These are phyloP conservation scores for Tapirus terrestris DNA, from an alignment of 2,113 vertebrate species.

Conservation along the genomic window DNA sequence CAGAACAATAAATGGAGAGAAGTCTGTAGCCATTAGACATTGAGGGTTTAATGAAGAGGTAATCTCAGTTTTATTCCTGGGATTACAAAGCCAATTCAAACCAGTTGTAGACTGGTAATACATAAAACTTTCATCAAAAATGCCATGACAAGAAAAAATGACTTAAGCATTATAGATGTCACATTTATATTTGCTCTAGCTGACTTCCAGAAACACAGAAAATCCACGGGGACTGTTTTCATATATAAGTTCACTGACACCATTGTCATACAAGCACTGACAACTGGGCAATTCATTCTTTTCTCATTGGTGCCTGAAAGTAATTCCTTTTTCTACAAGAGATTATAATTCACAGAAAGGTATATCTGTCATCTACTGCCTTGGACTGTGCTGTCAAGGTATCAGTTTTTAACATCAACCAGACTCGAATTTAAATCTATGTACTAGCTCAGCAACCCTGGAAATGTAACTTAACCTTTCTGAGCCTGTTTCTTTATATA, in stretches of 20 bases:
- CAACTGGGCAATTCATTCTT: not conserved
- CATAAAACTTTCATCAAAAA: conserved; percentile 10
- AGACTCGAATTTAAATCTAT: conserved; percentile 5
- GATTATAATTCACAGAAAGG: conserved; percentile 1
- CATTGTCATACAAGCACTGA: not conserved
- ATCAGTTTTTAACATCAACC: not conserved
- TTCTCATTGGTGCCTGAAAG: not conserved
- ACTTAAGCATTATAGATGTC: not conserved
- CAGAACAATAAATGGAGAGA: not conserved
- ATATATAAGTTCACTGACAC: not conserved
- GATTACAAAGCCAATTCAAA: not conserved
- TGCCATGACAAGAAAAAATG: not conserved
- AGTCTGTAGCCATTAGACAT: not conserved
- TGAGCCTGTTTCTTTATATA: not conserved
- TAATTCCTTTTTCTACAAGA: not conserved
- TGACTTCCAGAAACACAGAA: not conserved
- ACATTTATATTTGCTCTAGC: not conserved
- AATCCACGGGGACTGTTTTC: not conserved
- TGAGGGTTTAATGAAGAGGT: not conserved
- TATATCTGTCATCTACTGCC: not conserved
- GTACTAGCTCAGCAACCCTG: not conserved
- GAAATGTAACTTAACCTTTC: not conserved
- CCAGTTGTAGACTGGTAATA: not conserved
- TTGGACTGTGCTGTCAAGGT: not conserved
- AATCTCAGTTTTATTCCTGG: not conserved